Conservation (phyloP, 2,888 invertebrate genomes). For the Drosophila buzzatii region DNA sequence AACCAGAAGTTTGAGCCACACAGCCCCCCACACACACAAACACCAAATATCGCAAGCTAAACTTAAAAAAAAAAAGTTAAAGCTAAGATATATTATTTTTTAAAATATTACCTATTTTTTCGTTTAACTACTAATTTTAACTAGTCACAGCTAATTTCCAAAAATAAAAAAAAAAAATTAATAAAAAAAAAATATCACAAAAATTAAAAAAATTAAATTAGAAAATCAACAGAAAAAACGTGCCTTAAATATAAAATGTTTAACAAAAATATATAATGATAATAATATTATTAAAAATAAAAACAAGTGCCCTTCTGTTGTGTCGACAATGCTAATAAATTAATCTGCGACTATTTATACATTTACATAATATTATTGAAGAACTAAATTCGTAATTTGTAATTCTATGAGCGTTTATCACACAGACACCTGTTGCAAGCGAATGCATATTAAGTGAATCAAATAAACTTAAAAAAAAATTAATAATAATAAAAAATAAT, state of each 20-base stretch:
- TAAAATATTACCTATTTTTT: conserved; percentile 43
- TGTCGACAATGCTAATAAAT: conserved; percentile 51
- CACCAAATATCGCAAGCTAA: conserved; percentile 41
- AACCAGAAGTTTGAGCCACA: conserved; percentile 47
- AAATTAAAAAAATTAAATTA: conserved; percentile 18
- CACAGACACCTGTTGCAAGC: conserved; percentile 78
- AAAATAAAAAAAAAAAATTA: conserved; percentile 48
- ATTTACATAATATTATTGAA: conserved; percentile 35
- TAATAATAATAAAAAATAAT: neutral
- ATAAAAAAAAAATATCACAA: conserved; percentile 23
- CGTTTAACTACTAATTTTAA: conserved; percentile 79
- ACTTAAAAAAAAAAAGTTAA: conserved; percentile 40
- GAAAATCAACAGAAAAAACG: conserved; percentile 51
- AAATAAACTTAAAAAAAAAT: conserved; percentile 42
- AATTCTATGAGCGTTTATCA: conserved; percentile 66
- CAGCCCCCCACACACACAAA: conserved; percentile 34
- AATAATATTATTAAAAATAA: conserved; percentile 11
- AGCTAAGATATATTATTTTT: conserved; percentile 50
- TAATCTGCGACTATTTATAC: conserved; percentile 34
- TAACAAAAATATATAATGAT: conserved; percentile 32
- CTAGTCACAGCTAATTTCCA: conserved; percentile 82
- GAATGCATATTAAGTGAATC: conserved; percentile 71
- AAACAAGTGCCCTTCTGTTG: conserved; percentile 57
- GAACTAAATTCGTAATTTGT: conserved; percentile 45
- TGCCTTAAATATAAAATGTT: conserved; percentile 71